Base-by-base conservation (phyloP, 2,888 invertebrate species). In the Melanargia galathea region DNA sequence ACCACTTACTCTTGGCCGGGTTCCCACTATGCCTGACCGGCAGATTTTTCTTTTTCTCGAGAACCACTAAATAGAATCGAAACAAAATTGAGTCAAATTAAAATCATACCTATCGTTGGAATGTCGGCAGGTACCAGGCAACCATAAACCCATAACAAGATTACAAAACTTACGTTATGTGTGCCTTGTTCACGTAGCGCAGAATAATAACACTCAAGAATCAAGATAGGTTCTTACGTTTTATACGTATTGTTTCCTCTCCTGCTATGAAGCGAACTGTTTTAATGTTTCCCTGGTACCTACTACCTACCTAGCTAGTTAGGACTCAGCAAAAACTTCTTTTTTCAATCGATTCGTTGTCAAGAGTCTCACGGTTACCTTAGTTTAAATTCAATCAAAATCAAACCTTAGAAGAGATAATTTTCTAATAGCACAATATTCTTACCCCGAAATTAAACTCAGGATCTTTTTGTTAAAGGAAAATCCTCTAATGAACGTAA, bases 101-200 rank as follows among this genome's bases (percentile, higher is more conserved):
- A 48, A 48, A 11, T 4, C 11, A 51, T 11, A 18, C 18, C 49
- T 18, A 24, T 48, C 18, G 30, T 30, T 51, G 49, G 49, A 51
- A 30, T 51, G 18, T 51, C 30, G 30, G n/a, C 26, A 26, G 26
- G 49, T 49, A 51, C 51, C 30, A 51, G 51, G 51, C 51, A 18
- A 51, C 51, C 51, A 48, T 46, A 62, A 62, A 62, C 35, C 52
- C 48, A 56, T 56, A 56, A 56, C 55, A 62, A 35, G 46, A 56
- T 55, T 62, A 64, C 58, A 58, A 64, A 54, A 63, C 66, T 64
- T 66, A 62, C 66, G 67, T 66, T 65, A 65, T 66, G 55, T 62
- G 56, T 55, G 67, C 65, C 69, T 62, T 68, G 71, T 69, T 67
- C 70, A 66, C 67, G 68, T 61, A 64, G 65, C 54, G 62, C 62